Conservation (phyloP, 2,113 vertebrate species). For the Panthera uncia region DNA sequence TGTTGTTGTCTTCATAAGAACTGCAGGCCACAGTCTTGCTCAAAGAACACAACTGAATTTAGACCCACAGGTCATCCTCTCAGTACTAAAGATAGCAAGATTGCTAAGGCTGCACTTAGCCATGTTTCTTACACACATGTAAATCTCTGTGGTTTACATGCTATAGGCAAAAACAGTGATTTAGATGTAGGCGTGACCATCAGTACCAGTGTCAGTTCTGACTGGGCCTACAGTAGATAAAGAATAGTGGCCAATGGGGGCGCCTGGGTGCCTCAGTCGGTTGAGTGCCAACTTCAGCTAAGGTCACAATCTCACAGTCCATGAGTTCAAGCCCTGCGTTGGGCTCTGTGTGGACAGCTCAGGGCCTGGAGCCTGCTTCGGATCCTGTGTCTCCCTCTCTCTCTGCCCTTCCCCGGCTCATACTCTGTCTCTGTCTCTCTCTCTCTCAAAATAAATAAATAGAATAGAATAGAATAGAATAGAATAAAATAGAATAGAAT, state of each 20-base stretch:
- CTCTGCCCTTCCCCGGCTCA: no score
- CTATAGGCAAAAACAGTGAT: background rate
- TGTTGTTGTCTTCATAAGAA: background rate
- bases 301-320: no score
- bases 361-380: no score
- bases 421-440: no score
- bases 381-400: no score
- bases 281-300: no score
- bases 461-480: no score
- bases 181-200: background rate
- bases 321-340: no score
- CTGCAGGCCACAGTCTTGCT: background rate
- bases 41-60: background rate
- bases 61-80: background rate
- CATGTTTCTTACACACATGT: background rate
- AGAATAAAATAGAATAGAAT: no score
- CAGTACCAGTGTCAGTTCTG: background rate
- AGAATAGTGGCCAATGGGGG: background rate
- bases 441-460: no score
- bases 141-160: background rate
- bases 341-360: no score
- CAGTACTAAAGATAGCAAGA: background rate
- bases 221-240: background rate
- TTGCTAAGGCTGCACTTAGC: background rate
- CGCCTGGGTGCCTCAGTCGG: no score